Evolutionary conservation across 2,888 invertebrate species (phyloP), one percentile per base, ranked within the genome.

Genomic region (Leptopterna dolabrata): DNA sequence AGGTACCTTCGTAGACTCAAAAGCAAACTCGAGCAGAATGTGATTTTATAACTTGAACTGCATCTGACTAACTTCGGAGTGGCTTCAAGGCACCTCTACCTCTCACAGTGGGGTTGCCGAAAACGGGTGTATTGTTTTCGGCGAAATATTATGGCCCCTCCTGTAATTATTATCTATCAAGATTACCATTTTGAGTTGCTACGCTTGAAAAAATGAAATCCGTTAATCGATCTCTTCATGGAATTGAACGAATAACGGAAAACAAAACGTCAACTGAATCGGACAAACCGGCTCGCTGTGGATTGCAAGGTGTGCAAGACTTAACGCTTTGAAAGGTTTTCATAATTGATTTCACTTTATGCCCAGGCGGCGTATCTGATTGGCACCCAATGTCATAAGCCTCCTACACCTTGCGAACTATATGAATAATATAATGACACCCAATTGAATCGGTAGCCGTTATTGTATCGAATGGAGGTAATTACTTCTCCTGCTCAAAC

Each of bases 381-480:
- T 76, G 76, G 76, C 76, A 76, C 36, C 76, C 76, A 76, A 43
- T 43, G 43, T 36, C 76, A 76, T 76, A 76, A 76, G 76, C 41
- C 76, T 41, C 76, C 11, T 36, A 76, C 76, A 76, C 76, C 76
- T 76, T 76, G 76, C 76, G 13, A 76, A 43, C 76, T 43, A 43
- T 76, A 76, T 76, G 76, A 76, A 76, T 76, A 76, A 76, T 76
- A 76, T 76, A 76, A 76, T 43, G 76, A 43, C 76, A 76, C 76
- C 76, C 76, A 76, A 76, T 76, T 76, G 76, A 76, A 76, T 76
- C 24, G 76, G 76, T 27, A 76, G 76, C 76, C 76, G 76, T 76
- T 76, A 76, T 76, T 43, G 43, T 24, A 76, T 76, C 76, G 76
- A 76, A 76, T 27, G 19, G 43, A 76, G 76, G 76, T 76, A 76